phyloP scores from a whole-genome alignment of 2,797 vertebrate genomes.

The Halcyon badia region DNA sequence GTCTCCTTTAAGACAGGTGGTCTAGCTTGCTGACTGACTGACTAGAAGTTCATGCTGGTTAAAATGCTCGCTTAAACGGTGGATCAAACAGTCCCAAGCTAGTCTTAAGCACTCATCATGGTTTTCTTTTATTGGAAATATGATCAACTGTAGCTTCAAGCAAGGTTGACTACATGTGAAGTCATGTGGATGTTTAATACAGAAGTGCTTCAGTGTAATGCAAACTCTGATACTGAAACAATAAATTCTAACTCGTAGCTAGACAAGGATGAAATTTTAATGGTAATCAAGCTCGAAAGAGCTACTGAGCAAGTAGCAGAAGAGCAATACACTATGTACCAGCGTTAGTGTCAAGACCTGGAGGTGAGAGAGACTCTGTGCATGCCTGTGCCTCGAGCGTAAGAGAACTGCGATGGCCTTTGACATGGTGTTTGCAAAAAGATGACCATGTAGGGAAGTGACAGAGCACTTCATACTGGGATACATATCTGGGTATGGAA shows the following conservation, averaged over 20 bases:
- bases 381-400: constrained; percentile 66
- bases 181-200: neutral
- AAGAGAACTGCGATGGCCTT: constrained; percentile 71
- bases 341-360: constrained; percentile 44
- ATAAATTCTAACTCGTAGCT: neutral
- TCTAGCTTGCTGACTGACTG: neutral
- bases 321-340: neutral
- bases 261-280: neutral
- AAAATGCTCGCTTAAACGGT: neutral
- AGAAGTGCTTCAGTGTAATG: neutral
- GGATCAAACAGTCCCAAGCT: neutral
- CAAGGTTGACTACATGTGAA: neutral
- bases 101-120: neutral
- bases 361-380: constrained; percentile 70
- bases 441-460: constrained; percentile 91
- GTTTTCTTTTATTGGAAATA: neutral
- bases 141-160: neutral
- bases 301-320: neutral
- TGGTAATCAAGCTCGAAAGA: neutral
- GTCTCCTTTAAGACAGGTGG: neutral
- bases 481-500: constrained; percentile 79
- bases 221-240: neutral
- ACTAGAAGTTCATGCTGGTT: neutral
- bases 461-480: constrained; percentile 74
- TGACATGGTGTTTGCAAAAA: constrained; percentile 82